Conservation (phyloP, 1,140 invertebrate genomes). For the Drosophila ambigua region DNA sequence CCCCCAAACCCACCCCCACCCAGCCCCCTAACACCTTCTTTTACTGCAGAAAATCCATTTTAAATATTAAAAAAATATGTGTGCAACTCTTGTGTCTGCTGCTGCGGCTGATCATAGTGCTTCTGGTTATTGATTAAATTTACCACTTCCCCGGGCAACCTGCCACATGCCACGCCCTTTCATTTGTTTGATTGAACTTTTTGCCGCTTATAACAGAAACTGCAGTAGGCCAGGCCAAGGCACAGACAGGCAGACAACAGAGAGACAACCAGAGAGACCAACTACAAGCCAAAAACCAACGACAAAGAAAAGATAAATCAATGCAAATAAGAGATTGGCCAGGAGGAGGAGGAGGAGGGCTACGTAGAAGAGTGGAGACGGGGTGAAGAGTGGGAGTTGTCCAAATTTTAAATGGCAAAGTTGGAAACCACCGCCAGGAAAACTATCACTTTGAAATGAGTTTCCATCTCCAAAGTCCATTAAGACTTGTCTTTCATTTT, state of each 20-base stretch:
- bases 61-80: conserved; percentile 54
- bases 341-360: background rate
- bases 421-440: conserved; percentile 34
- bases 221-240: conserved; percentile 22
- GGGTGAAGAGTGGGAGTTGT: background rate
- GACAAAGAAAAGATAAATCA: conserved; percentile 62
- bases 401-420: conserved; percentile 58
- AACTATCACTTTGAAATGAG: conserved; percentile 33
- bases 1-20: conserved; percentile 1
- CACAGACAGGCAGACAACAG: background rate
- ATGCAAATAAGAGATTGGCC: conserved; percentile 49
- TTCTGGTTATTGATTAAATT: conserved; percentile 72
- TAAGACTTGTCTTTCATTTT: conserved; percentile 57
- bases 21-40: conserved; percentile 7
- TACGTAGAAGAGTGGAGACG: too few relatives aligned
- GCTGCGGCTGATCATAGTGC: conserved; percentile 35
- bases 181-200: conserved; percentile 64
- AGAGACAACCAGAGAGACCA: too few relatives aligned
- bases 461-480: conserved; percentile 34
- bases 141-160: conserved; percentile 45
- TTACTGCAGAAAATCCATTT: conserved; percentile 43
- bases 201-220: conserved; percentile 33
- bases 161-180: conserved; percentile 49
- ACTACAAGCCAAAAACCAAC: conserved; percentile 6
- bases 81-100: conserved; percentile 25